Percentiles rank a stretch among this genome's conserved stretches.
Evolutionary conservation across 1,140 invertebrate genomes (phyloP).

Genomic region (Zaprionus camerounensis): DNA sequence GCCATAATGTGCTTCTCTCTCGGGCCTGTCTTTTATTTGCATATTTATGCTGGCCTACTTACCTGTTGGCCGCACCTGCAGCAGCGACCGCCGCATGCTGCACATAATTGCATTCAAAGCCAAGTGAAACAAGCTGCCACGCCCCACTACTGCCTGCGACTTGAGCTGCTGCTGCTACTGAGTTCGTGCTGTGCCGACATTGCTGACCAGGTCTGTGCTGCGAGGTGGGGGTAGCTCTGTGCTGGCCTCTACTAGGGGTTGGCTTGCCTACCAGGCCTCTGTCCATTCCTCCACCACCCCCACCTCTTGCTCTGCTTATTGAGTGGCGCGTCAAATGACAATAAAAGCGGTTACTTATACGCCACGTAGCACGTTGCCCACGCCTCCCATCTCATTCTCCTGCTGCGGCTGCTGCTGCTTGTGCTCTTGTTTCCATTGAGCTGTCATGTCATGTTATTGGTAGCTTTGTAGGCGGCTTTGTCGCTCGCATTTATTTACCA

Average conservation of each 20-base stretch:
- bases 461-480: slow-evolving; percentile 35
- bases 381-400: background rate
- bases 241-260: background rate
- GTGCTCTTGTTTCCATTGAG: slow-evolving; percentile 12
- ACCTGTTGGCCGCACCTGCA: slow-evolving; percentile 41
- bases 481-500: slow-evolving; percentile 27
- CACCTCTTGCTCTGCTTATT: slow-evolving; percentile 40
- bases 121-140: slow-evolving; percentile 11
- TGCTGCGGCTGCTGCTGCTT: background rate
- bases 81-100: slow-evolving; percentile 36
- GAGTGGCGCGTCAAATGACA: slow-evolving; percentile 64
- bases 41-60: slow-evolving; percentile 71
- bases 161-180: background rate
- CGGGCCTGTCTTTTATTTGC: slow-evolving; percentile 1
- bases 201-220: slow-evolving; percentile 1
- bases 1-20: background rate
- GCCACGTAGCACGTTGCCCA: slow-evolving; percentile 53
- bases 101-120: slow-evolving; percentile 79
- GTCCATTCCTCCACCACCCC: background rate
- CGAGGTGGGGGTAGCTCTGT: background rate
- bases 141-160: background rate
- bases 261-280: background rate
- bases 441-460: slow-evolving; percentile 38
- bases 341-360: slow-evolving; percentile 73
- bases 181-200: slow-evolving; percentile 5